Base-by-base conservation (phyloP, 2,797 vertebrate species). In the Spea hammondii region DNA sequence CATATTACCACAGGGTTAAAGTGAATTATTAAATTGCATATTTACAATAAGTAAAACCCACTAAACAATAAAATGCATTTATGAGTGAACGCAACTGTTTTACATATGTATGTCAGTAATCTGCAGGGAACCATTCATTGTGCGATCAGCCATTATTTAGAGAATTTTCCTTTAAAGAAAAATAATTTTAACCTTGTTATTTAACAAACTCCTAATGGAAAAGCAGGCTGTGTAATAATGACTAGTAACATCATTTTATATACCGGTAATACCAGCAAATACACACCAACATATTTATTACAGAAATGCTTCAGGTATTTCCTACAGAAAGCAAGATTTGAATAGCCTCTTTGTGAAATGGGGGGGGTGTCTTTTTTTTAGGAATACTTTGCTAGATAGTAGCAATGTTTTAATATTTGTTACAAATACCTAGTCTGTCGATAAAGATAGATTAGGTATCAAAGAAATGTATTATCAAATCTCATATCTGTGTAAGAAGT, bases 51-150 rank as follows among this genome's bases (percentile, higher is more conserved):
- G n/a, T 12, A 13, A 57, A 57, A 57, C 48, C 48, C 14, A 50
- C 44, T 11, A 44, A 47, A 73, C 14, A 73, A 62, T 53, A 70
- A 71, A 77, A 53, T 53, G 10, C 6, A 53, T 57, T 57, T 10
- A 57, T 5, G n/a, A 57, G 9, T 57, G 5, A 12, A 10, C 11
- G 5, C 5, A 57, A 11, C n/a, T 57, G 55, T 13, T 57, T 13
- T 11, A 11, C n/a, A 13, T 11, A 59, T n/a, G 13, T n/a, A 13
- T 59, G 55, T 5, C 55, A 59, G 13, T 59, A 13, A 59, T 59
- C 55, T 59, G 55, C 12, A 59, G 8, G 12, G 55, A n/a, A 59
- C 12, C 55, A 9, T n/a, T n/a, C 8, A 11, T 59, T 10, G 9
- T n/a, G 32, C 2, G 32, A 32, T 32, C 32, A 32, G 32, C 13